Conservation (phyloP, 2,113 vertebrate genomes). For the Rostratula benghalensis region DNA sequence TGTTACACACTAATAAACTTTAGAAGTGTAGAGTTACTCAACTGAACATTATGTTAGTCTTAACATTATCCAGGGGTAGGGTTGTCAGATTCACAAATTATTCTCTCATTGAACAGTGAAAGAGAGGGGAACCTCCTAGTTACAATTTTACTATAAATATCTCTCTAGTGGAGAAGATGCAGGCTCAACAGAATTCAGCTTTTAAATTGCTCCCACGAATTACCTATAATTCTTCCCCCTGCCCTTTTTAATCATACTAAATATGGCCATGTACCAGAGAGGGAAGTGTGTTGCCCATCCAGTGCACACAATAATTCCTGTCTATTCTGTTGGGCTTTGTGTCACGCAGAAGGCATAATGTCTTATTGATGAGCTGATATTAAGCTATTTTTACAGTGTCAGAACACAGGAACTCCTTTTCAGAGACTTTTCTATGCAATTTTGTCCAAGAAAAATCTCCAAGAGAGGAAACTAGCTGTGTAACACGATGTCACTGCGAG, state of each 20-base stretch:
- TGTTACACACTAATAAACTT: constrained; percentile 61
- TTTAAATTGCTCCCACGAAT: constrained; percentile 47
- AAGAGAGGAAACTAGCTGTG: not conserved
- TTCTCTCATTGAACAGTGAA: constrained; percentile 59
- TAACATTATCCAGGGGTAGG: constrained; percentile 54
- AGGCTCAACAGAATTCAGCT: constrained; percentile 46
- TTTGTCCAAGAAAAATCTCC: constrained; percentile 19
- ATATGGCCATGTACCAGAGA: not conserved
- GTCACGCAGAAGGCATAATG: not conserved
- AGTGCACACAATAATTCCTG: not conserved
- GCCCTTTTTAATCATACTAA: constrained; percentile 33
- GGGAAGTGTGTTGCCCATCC: not conserved
- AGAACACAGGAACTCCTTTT: not conserved
- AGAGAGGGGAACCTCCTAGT: constrained; percentile 50
- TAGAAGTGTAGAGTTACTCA: constrained; percentile 60
- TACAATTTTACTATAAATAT: constrained; percentile 61
- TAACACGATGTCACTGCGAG: not conserved
- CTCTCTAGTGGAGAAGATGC: constrained; percentile 34
- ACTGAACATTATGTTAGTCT: constrained; percentile 57
- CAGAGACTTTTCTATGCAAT: not conserved
- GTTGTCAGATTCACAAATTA: constrained; percentile 65
- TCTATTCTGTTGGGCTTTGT: not conserved
- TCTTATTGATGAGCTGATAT: not conserved
- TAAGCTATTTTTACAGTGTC: not conserved
- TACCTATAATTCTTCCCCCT: not conserved